Evolutionary conservation across 2,113 vertebrate species (phyloP).

Genomic region (Oryzias curvinotus): DNA sequence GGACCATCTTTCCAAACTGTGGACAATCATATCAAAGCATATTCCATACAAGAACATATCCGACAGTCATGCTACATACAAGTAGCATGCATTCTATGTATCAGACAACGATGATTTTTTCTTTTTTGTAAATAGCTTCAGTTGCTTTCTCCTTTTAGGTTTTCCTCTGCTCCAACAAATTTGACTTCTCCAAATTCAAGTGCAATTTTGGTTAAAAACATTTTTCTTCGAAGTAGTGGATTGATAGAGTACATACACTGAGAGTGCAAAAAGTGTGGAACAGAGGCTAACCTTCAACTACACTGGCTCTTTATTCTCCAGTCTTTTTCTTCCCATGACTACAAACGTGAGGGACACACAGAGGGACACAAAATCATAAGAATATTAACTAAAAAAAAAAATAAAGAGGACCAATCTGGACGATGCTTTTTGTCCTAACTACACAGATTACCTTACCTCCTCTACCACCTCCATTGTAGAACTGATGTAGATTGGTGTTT

Average conservation of each 20-base stretch:
- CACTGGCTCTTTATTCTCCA: conserved; percentile 12
- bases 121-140: conserved; percentile 3
- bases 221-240: neutral
- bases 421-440: conserved; percentile 31
- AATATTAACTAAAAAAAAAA: neutral
- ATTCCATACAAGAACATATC: conserved; percentile 64
- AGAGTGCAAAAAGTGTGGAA: conserved; percentile 29
- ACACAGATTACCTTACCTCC: conserved; percentile 78
- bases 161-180: conserved; percentile 47
- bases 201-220: neutral
- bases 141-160: conserved; percentile 29
- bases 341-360: conserved; percentile 66
- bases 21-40: conserved; percentile 58
- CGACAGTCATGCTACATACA: conserved; percentile 73
- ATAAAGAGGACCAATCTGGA: conserved; percentile 34
- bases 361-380: conserved; percentile 7
- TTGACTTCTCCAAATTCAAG: conserved; percentile 5
- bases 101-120: neutral
- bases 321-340: conserved; percentile 32
- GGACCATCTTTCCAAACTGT: conserved; percentile 28
- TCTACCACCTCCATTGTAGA: conserved; percentile 86
- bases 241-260: neutral
- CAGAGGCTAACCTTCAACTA: conserved; percentile 43
- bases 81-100: conserved; percentile 74
- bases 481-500: conserved; percentile 81